Base-by-base conservation (phyloP, 1,140 invertebrate species). In the Propsilocerus akamusi region DNA sequence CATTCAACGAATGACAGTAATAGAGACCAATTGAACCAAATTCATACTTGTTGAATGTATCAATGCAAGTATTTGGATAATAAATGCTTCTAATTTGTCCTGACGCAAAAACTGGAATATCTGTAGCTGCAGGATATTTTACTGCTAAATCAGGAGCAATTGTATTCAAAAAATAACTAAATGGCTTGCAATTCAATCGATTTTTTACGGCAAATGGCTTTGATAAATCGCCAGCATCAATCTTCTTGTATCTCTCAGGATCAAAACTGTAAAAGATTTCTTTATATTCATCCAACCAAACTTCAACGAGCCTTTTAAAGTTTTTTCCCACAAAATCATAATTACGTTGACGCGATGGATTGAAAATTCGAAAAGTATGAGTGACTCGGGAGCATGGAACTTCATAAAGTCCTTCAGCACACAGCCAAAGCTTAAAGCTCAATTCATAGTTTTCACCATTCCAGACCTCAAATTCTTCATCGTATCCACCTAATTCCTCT, bases 281-380 rank as follows among this genome's bases (percentile, higher is more conserved):
- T n/a, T 83, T 84, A 59, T 92, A 96, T 58, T 94, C 89, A 64
- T 96, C 95, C 90, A 97, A 92, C 95, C 95, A 98, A 3, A 97
- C 90, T 62, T 95, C 88, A 4, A 88, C 92, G 3, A 95, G 81
- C 25, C 94, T 73, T 64, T 82, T 67, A 72, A 92, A 83, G 76
- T 97, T 80, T 80, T 20, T 41, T 2, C 12, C 14, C 10, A 41
- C 76, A 68, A 93, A 95, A 68, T 95, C 89, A 2, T 88, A 90
- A 53, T 83, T 87, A 68, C 93, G 93, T 3, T 87, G 85, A 63
- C 82, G 95, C 0, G 90, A 90, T 57, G 92, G 46, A n/a, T n/a
- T n/a, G n/a, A n/a, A 87, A 59, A 86, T 86, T 49, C 86, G 68
- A 65, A 93, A 93, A 54, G 94, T 93, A 63, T 99, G 95, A 0